A percentile compares a stretch with the other conserved stretches of the same genome.
Evolutionary conservation across 2,888 invertebrate species (phyloP).

Genomic region (Fragum whitleyi): DNA sequence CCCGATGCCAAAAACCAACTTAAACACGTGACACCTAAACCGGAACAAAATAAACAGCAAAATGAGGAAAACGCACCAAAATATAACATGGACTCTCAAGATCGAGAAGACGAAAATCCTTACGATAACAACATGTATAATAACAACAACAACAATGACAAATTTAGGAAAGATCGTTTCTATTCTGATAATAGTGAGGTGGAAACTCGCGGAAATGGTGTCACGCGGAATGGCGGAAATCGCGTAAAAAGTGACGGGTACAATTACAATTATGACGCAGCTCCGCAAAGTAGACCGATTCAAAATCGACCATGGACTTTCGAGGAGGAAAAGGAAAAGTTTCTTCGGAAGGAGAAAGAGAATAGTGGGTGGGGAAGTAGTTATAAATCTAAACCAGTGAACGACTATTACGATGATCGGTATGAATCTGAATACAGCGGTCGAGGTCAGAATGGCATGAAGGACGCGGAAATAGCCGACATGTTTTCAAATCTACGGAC

Average conservation of each 20-base stretch:
- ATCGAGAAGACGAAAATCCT: constrained; percentile 54
- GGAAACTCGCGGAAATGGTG: constrained; percentile 20
- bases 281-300: not conserved
- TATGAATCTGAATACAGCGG: constrained; percentile 39
- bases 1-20: constrained; percentile 57
- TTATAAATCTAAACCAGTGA: constrained; percentile 41
- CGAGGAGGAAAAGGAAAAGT: constrained; percentile 61
- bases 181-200: constrained; percentile 40
- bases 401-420: constrained; percentile 18
- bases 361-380: constrained; percentile 36
- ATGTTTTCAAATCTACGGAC: constrained; percentile 71
- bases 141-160: not conserved
- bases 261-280: constrained; percentile 39
- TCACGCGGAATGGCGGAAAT: constrained; percentile 2
- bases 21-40: constrained; percentile 59
- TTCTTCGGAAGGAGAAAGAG: constrained; percentile 33
- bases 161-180: constrained; percentile 31
- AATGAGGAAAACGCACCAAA: constrained; percentile 53
- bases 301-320: constrained; percentile 59
- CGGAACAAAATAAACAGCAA: constrained; percentile 45
- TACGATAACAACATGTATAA: constrained; percentile 59
- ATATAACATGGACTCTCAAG: constrained; percentile 45
- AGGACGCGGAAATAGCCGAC: constrained; percentile 74
- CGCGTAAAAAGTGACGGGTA: constrained; percentile 58
- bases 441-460: constrained; percentile 33